These are phyloP conservation scores for Liodrosophila aerea DNA, from an alignment of 2,888 invertebrate genomes.

Conservation along the genomic window DNA sequence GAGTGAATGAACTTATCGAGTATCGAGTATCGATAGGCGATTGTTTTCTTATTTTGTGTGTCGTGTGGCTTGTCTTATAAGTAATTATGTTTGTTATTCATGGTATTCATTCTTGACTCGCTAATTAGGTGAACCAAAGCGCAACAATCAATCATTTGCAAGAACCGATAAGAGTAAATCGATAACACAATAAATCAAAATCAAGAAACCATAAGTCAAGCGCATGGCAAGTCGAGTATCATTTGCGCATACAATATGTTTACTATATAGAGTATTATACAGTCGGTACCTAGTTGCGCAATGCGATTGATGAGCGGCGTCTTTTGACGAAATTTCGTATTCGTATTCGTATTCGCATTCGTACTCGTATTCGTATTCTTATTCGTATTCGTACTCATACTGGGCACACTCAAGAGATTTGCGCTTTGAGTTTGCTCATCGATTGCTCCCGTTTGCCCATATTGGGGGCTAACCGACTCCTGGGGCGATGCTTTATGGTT, in stretches of 20 bases:
- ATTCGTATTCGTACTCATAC: conserved; percentile 35
- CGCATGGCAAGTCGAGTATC: conserved; percentile 71
- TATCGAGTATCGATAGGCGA: conserved; percentile 13
- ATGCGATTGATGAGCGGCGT: conserved; percentile 81
- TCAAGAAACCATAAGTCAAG: conserved; percentile 54
- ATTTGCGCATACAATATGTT: conserved; percentile 63
- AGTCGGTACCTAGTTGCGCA: conserved; percentile 80
- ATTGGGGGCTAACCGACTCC: conserved; percentile 57
- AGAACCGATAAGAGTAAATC: conserved; percentile 40
- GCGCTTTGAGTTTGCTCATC: conserved; percentile 60
- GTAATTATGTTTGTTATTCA: conserved; percentile 14
- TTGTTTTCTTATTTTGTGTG: conserved; percentile 4
- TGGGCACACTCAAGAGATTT: conserved; percentile 63
- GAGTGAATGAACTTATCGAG: neutral
- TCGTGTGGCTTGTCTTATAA: conserved; percentile 24
- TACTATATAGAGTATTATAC: conserved; percentile 56
- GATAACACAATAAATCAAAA: conserved; percentile 13
- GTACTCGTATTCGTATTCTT: conserved; percentile 24
- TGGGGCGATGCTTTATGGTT: conserved; percentile 63
- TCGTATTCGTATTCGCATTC: conserved; percentile 21
- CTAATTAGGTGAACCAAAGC: conserved; percentile 73
- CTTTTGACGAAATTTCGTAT: conserved; percentile 79
- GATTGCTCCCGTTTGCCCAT: conserved; percentile 42
- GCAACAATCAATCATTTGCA: conserved; percentile 72
- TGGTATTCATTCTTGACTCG: conserved; percentile 58